These are phyloP conservation scores for Tragelaphus eurycerus DNA, from an alignment of 2,797 vertebrate genomes.

Conservation along the genomic window DNA sequence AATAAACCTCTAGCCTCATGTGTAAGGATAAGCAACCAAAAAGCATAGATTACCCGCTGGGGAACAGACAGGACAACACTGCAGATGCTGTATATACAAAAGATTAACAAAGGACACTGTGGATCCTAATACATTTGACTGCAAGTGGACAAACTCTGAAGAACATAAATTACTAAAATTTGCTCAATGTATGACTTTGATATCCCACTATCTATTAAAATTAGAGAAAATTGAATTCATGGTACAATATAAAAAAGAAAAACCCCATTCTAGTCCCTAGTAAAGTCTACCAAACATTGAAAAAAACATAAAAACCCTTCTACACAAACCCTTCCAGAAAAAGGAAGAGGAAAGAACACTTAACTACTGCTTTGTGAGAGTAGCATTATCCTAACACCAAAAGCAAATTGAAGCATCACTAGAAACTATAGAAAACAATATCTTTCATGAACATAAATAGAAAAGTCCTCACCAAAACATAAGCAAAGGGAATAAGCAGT, in stretches of 20 bases:
- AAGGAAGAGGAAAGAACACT: background rate
- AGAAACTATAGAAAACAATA: background rate
- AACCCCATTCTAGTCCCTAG: background rate
- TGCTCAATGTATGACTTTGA: background rate
- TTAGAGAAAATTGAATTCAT: background rate
- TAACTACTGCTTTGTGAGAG: background rate
- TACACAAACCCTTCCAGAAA: background rate
- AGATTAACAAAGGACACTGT: background rate
- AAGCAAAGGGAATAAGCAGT: background rate
- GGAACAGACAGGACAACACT: background rate
- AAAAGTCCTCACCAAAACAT: background rate
- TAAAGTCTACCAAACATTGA: background rate
- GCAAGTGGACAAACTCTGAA: background rate
- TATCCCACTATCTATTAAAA: background rate
- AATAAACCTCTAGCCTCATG: background rate
- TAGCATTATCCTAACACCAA: background rate
- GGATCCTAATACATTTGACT: background rate
- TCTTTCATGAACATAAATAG: background rate
- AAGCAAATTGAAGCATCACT: background rate
- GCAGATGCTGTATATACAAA: accelerated
- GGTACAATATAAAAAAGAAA: background rate
- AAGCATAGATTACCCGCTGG: background rate
- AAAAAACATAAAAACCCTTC: background rate
- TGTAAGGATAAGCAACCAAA: background rate
- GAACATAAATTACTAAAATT: background rate